phyloP scores from a whole-genome alignment of 2,888 invertebrate species.

The Melanargia galathea region DNA sequence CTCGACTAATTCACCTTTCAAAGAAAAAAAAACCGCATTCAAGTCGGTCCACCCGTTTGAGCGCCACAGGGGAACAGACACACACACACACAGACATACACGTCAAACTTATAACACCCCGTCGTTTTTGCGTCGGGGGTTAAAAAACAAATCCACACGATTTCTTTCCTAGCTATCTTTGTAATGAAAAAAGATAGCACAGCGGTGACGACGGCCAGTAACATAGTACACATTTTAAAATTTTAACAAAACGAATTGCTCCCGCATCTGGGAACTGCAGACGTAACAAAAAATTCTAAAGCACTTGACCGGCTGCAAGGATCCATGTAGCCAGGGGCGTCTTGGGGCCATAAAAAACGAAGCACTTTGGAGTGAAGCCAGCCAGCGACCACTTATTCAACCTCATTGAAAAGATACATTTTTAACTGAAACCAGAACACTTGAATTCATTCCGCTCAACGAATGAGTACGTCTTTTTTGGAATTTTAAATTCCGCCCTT shows the following conservation, averaged over 20 bases:
- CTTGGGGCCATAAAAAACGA: slow-evolving; percentile 71
- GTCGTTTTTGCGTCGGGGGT: too few species aligned
- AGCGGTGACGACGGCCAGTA: too few species aligned
- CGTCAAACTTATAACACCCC: too few species aligned
- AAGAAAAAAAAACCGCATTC: too few species aligned
- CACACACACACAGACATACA: too few species aligned
- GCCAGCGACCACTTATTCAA: slow-evolving; percentile 59
- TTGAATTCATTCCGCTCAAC: slow-evolving; percentile 31
- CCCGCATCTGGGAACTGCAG: slow-evolving; percentile 39
- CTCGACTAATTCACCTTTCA: too few species aligned
- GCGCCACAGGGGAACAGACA: too few species aligned
- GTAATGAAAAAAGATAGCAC: neutral
- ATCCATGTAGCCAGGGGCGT: slow-evolving; percentile 57
- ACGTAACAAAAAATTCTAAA: slow-evolving; percentile 52
- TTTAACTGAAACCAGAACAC: slow-evolving; percentile 34
- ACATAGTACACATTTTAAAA: neutral
- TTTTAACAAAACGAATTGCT: slow-evolving; percentile 24
- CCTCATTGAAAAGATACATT: slow-evolving; percentile 67
- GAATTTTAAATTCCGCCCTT: slow-evolving; percentile 14
- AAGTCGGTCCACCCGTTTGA: too few species aligned
- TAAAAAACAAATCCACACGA: too few species aligned
- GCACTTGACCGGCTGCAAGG: slow-evolving; percentile 66
- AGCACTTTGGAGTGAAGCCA: slow-evolving; percentile 76
- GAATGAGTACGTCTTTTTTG: slow-evolving; percentile 14
- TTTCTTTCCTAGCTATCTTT: too few species aligned